A percentile compares a stretch with the other conserved stretches of the same genome.
Conservation (phyloP, 2,888 invertebrate genomes). For the Conus canariensis region DNA sequence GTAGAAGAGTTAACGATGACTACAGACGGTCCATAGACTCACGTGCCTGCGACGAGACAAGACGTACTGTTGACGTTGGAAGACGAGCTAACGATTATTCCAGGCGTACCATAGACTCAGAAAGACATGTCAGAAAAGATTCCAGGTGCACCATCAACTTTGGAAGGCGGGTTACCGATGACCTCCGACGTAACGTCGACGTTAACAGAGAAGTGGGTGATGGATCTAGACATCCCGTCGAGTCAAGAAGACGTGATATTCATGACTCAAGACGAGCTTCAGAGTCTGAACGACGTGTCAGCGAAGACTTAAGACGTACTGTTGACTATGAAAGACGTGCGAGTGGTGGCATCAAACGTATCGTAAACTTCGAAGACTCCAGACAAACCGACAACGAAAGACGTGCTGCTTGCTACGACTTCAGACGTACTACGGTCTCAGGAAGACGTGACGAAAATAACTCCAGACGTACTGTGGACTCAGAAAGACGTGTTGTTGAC, state of each 20-base stretch:
- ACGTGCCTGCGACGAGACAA: no score
- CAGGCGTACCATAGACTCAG: neutral
- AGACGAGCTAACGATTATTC: neutral
- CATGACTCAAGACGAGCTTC: no score
- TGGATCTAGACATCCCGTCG: no score
- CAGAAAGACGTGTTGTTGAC: neutral
- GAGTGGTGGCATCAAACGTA: neutral
- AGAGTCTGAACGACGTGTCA: no score
- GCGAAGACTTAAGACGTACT: neutral
- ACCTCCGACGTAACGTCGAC: neutral
- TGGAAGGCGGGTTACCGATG: neutral
- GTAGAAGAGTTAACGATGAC: neutral
- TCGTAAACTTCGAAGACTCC: neutral
- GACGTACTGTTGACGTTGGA: no score
- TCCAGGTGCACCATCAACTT: neutral
- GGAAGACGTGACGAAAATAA: slow-evolving; percentile 1
- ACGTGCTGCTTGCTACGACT: neutral
- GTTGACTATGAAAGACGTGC: neutral
- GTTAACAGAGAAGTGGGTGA: neutral
- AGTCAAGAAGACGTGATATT: no score
- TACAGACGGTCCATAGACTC: no score
- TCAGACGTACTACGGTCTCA: neutral
- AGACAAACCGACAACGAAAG: neutral
- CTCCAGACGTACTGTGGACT: neutral
- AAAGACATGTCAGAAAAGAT: neutral